Base-by-base conservation (phyloP, 2,113 vertebrate genomes). In the Cettia cetti region DNA sequence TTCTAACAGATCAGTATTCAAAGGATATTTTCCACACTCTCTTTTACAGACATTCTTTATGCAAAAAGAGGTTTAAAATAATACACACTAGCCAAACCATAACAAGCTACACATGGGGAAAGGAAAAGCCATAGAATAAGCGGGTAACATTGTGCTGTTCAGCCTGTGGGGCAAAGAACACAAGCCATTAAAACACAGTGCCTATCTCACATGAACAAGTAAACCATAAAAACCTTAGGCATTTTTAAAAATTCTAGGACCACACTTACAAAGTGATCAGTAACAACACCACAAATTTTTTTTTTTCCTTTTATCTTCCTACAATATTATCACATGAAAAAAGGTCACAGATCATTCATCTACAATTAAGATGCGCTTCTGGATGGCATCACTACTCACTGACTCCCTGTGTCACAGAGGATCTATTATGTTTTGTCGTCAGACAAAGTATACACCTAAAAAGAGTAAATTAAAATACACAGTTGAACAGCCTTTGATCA, bases 121-220 rank as follows among this genome's bases (percentile, higher is more conserved):
- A 84, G n/a, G 82, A 85, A 86, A 24, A 69, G 49, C 17, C 52
- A 18, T 3, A 61, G 37, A 85, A 76, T 35, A 50, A 65, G 30
- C 0, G 0, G 18, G 22, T 56, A 69, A 33, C 37, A 40, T 4
- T 30, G 16, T 1, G 1, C 56, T 45, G 35, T n/a, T 82, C 42
- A 66, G 56, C 7, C 52, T 26, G 10, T 2, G 53, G 3, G 33
- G 31, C 42, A 92, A 72, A 92, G 45, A 94, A 84, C 15, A 60
- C 12, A 44, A 49, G 26, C 13, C 19, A 42, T 35, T 50, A 92
- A 77, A 86, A 87, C 2, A 6, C 13, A 63, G 39, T 17, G 70
- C 18, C 26, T 86, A 27, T 76, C n/a, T 61, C 47, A 90, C 3
- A 35, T 5, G 14, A 82, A 65, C 12, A 52, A 31, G 20, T 79